Base-by-base conservation (phyloP, 2,888 invertebrate genomes). In the Nineta flava region DNA sequence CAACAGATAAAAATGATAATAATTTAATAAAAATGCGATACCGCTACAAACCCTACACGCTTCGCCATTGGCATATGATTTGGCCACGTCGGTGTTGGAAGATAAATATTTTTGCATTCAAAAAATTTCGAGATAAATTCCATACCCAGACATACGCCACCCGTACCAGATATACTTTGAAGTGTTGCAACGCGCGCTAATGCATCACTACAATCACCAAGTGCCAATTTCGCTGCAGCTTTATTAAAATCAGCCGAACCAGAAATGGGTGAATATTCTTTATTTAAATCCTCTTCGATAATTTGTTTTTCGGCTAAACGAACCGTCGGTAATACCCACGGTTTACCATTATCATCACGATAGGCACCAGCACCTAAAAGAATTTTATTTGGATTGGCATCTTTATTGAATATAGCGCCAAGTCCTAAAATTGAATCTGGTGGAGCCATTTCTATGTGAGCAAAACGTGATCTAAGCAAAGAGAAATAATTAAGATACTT, bases 381-480 rank as follows among this genome's bases (percentile, higher is more conserved):
- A 54, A 99, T 87, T 70, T 99, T 99, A 58, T 91, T 91, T 0
- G 92, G 80, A 65, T 92, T 86, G 2, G 75, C 71, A 65, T 99
- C 97, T 53, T 73, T 79, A 65, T 92, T 96, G 70, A 75, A 99
- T 1, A 97, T 97, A 66, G 99, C 99, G 1, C 95, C 88, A 42
- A 99, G 87, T 34, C 99, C 99, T 47, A 99, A 73, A 70, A 99
- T 99, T 19, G 91, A 88, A 74, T 97, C 97, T 5, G 97, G 97
- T 15, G 97, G 97, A 4, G 96, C 97, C 91, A 95, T 88, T 64
- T 83, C 79, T 9, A 97, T 94, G 64, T 86, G 79, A 51, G 78
- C 69, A 84, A 90, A 93, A 83, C 85, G 90, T 57, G 84, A 81
- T 62, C n/a, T n/a, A n/a, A n/a, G n/a, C n/a, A n/a, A n/a, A n/a